Evolutionary conservation across 1,140 invertebrate genomes (phyloP), one percentile per base, ranked within the genome.

Genomic region (Penaeus indicus): DNA sequence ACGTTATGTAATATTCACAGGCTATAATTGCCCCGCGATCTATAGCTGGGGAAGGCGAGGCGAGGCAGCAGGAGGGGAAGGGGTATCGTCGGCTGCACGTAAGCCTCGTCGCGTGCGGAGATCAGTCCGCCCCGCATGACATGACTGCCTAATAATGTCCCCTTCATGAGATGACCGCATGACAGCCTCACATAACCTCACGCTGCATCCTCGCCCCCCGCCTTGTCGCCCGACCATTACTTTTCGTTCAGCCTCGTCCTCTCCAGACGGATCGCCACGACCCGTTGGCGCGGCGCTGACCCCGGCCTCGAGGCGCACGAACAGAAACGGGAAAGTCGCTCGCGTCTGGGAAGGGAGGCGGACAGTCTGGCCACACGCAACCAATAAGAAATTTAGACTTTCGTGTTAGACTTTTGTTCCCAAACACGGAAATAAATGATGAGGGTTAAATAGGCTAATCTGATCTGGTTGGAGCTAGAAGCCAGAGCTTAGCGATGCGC

Each of bases 141-240:
- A 54, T 54, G 54, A 54, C 54, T 54, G 54, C 16, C 54, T 54
- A 54, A 54, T 54, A 11, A 54, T 54, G 54, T 13, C 61, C 19
- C 61, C 25, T 21, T 61, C 47, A n/a, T 77, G 72, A 27, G 72
- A 62, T 47, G 60, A 27, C 80, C 32, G 13, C 27, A 60, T 82
- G 60, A n/a, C 80, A 63, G 77, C 81, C 21, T 77, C 47, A 25
- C 47, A 61, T 54, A 81, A 61, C 64, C 75, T 79, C 85, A 25
- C 77, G 61, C 85, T 79, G 54, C 77, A 64, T 61, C 64, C 85
- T 80, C 77, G 38, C 75, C 64, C 77, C 47, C 64, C 85, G 38
- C 85, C n/a, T 61, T 63, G 32, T 25, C 77, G 27, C 77, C 62
- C 38, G 10, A 18, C 25, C 47, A 21, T 25, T 25, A 42, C n/a